Evolutionary conservation across 2,113 vertebrate genomes (phyloP).

Genomic region (Panthera uncia): DNA sequence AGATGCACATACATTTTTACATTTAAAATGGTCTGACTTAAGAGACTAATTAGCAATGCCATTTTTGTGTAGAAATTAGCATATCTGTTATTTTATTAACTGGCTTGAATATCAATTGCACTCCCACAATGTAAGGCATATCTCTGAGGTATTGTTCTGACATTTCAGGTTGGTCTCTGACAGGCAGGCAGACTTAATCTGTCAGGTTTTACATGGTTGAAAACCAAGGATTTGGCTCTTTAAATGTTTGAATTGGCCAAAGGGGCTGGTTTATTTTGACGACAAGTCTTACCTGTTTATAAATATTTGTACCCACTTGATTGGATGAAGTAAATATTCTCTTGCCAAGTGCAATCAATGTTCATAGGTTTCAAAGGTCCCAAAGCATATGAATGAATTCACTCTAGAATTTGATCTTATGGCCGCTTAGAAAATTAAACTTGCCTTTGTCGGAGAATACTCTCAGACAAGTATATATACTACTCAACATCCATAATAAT

Average conservation of each 20-base stretch:
- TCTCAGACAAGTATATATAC: background rate
- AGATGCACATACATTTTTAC: slow-evolving; percentile 4
- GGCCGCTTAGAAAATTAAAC: background rate
- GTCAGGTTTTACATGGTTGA: slow-evolving; percentile 56
- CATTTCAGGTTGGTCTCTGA: slow-evolving; percentile 65
- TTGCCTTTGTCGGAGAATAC: background rate
- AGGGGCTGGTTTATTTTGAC: background rate
- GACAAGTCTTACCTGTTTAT: background rate
- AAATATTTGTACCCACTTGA: background rate
- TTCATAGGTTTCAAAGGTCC: background rate
- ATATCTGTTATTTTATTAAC: slow-evolving; percentile 76
- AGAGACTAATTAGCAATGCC: slow-evolving; percentile 70
- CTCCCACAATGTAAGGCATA: slow-evolving; percentile 56
- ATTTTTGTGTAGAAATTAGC: slow-evolving; percentile 73
- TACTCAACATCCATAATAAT: background rate
- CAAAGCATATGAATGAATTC: background rate
- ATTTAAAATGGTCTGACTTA: slow-evolving; percentile 56
- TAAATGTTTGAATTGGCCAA: slow-evolving; percentile 35
- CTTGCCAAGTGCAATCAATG: background rate
- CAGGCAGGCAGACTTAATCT: slow-evolving; percentile 39
- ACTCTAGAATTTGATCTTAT: background rate
- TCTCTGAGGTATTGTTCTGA: slow-evolving; percentile 72
- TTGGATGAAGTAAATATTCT: background rate
- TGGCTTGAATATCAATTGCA: slow-evolving; percentile 68
- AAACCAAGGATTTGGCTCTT: slow-evolving; percentile 12